A percentile compares a stretch with the other conserved stretches of the same genome.
These are phyloP conservation scores for Phrixothrix hirtus DNA, from an alignment of 2,888 invertebrate species.

Conservation along the genomic window DNA sequence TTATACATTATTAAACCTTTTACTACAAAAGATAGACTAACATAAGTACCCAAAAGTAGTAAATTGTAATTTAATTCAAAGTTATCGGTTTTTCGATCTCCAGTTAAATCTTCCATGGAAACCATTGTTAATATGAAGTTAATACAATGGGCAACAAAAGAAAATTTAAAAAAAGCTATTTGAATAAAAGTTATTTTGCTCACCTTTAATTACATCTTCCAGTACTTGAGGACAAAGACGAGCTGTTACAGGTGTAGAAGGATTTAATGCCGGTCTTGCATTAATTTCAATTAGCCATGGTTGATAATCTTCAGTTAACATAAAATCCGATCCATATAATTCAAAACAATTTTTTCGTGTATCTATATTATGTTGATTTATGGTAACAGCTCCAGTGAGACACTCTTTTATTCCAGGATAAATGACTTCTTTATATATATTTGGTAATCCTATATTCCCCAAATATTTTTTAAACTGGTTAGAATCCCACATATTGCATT, in stretches of 20 bases:
- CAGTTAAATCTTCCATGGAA: no score
- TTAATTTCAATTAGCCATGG: constrained; percentile 95
- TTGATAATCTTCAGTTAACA: constrained; percentile 79
- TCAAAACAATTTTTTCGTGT: constrained; percentile 79
- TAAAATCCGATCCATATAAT: constrained; percentile 90
- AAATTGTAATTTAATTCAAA: no score
- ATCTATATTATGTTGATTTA: constrained; percentile 74
- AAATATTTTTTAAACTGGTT: constrained; percentile 67
- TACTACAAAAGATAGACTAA: no score
- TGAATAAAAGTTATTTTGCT: constrained; percentile 1
- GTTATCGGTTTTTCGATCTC: no score
- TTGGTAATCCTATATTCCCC: constrained; percentile 60
- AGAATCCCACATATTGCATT: constrained; percentile 84
- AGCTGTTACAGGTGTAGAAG: constrained; percentile 82
- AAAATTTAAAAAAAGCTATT: background rate
- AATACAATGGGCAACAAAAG: background rate
- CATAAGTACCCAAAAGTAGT: no score
- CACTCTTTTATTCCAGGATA: constrained; percentile 85
- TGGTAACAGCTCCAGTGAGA: constrained; percentile 77
- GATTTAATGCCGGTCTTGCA: constrained; percentile 80
- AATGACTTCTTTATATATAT: constrained; percentile 73
- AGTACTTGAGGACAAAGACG: constrained; percentile 79
- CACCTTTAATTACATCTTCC: constrained; percentile 86
- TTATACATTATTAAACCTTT: no score
- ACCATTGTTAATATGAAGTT: no score